Conservation (phyloP, 2,888 invertebrate species). For the Dione juno region DNA sequence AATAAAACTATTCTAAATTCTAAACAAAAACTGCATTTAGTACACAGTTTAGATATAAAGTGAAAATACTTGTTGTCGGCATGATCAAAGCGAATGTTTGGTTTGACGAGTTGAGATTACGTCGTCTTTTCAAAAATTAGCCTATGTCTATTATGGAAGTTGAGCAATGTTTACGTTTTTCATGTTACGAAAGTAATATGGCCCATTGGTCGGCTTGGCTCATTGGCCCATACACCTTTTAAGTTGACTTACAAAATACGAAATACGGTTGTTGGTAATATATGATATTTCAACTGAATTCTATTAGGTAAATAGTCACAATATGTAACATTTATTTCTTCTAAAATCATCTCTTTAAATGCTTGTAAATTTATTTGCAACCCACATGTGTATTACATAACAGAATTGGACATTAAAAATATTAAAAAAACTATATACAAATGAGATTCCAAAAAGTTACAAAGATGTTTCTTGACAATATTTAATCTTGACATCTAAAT, state of each 20-base stretch:
- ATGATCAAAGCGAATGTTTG: conserved; percentile 69
- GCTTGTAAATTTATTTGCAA: too few relatives aligned
- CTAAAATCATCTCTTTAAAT: too few relatives aligned
- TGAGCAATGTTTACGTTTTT: conserved; percentile 68
- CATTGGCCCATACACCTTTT: conserved; percentile 3
- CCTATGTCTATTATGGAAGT: conserved; percentile 63
- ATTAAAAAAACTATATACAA: not conserved
- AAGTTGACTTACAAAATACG: conserved; percentile 7
- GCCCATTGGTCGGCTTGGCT: conserved; percentile 28
- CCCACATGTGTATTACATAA: too few relatives aligned
- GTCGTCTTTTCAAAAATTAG: conserved; percentile 77
- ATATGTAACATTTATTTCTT: too few relatives aligned
- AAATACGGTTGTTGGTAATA: not conserved
- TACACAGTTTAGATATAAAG: conserved; percentile 47
- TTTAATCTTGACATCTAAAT: conserved; percentile 11
- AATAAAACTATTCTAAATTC: not conserved
- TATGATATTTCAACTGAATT: not conserved
- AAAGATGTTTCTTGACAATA: not conserved
- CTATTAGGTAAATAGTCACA: too few relatives aligned
- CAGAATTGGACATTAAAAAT: too few relatives aligned
- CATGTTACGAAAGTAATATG: conserved; percentile 63
- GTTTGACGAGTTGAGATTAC: conserved; percentile 65
- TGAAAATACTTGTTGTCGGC: conserved; percentile 66
- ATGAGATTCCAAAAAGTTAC: not conserved
- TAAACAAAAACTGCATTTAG: not conserved